A percentile compares a stretch with the other conserved stretches of the same genome.
Conservation (phyloP, 2,797 vertebrate genomes). For the Ctenopoma multispine region DNA sequence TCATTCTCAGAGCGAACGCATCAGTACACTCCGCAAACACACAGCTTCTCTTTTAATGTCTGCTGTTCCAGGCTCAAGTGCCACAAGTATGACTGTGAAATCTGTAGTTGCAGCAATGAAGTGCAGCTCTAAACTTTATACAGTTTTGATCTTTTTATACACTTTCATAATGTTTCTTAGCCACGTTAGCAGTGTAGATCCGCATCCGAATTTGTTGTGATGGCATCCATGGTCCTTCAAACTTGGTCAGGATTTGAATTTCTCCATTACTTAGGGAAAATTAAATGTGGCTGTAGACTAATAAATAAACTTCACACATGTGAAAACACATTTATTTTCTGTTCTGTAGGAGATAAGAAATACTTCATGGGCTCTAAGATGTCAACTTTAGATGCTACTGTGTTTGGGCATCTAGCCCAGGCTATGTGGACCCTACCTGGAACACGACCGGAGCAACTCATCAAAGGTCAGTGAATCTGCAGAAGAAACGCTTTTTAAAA, state of each 20-base stretch:
- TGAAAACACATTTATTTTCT: conserved; percentile 31
- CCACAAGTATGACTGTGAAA: conserved; percentile 20
- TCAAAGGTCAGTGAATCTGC: conserved; percentile 88
- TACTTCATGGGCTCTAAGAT: conserved; percentile 97
- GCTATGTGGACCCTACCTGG: conserved; percentile 99
- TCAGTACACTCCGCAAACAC: conserved; percentile 11
- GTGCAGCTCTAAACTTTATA: neutral
- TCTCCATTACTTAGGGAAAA: no score
- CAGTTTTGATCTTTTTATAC: neutral
- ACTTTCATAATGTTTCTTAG: neutral
- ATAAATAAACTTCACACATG: neutral
- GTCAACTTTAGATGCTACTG: conserved; percentile 94
- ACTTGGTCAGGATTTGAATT: no score
- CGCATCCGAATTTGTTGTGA: no score
- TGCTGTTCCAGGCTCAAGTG: conserved; percentile 14
- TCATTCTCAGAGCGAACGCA: conserved; percentile 32
- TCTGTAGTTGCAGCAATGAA: conserved; percentile 14
- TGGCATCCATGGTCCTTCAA: no score
- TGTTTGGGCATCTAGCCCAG: conserved; percentile 96
- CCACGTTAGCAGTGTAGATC: no score
- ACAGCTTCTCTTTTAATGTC: conserved; percentile 11
- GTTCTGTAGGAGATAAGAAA: conserved; percentile 92
- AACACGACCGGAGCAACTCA: conserved; percentile 93
- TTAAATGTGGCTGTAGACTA: no score
- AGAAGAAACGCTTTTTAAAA: neutral